Percentiles rank a stretch among this genome's conserved stretches.
Conservation (phyloP, 2,888 invertebrate genomes). For the Chrysomela aeneicollis region DNA sequence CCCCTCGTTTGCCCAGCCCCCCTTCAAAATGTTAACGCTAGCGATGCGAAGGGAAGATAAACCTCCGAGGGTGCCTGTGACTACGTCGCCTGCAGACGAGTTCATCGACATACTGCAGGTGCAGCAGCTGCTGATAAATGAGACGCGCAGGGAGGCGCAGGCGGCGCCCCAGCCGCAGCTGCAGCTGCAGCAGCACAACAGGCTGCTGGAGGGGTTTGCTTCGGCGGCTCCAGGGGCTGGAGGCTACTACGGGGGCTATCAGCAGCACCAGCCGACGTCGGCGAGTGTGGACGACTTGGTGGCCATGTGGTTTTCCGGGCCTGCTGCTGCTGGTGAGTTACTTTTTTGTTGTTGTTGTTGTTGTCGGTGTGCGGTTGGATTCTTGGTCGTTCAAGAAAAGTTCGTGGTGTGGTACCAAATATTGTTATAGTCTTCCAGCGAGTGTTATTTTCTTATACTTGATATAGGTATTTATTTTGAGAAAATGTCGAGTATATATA, state of each 20-base stretch:
- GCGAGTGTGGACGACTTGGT: conserved; percentile 78
- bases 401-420: too few relatives aligned
- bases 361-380: background rate
- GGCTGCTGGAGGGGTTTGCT: conserved; percentile 1
- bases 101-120: conserved; percentile 87
- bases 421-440: too few relatives aligned
- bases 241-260: conserved; percentile 43
- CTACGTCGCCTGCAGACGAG: conserved; percentile 65
- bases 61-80: conserved; percentile 50
- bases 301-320: conserved; percentile 77
- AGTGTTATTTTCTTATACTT: too few relatives aligned
- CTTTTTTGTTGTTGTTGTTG: background rate
- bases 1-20: conserved; percentile 38
- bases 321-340: conserved; percentile 58
- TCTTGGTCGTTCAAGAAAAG: too few relatives aligned
- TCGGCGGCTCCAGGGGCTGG: conserved; percentile 27
- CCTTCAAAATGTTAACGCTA: conserved; percentile 63
- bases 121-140: conserved; percentile 47
- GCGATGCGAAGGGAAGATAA: conserved; percentile 72
- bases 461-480: too few relatives aligned
- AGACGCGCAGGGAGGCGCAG: conserved; percentile 37
- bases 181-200: conserved; percentile 49
- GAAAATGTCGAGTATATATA: too few relatives aligned
- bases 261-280: conserved; percentile 44
- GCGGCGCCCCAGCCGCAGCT: conserved; percentile 33